A percentile compares a stretch with the other conserved stretches of the same genome.
Conservation (phyloP, 2,113 vertebrate species). For the Dromaius novaehollandiae region DNA sequence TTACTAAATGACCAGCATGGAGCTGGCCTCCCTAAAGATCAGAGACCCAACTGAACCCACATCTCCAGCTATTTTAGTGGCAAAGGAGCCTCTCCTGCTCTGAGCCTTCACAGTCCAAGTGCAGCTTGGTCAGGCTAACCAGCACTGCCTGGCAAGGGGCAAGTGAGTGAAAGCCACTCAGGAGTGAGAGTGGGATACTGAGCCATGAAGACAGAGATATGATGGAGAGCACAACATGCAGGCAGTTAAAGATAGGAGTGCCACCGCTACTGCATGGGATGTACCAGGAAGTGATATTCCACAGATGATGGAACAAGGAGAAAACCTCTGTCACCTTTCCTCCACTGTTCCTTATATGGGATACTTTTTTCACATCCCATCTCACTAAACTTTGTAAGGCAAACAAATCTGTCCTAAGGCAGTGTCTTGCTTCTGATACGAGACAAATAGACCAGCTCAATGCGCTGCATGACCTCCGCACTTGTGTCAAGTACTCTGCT, state of each 20-base stretch:
- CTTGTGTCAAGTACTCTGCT: neutral
- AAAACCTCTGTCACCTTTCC: neutral
- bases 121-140: neutral
- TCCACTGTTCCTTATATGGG: neutral
- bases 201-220: neutral
- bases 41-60: neutral
- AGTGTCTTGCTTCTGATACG: neutral
- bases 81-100: too few relatives aligned
- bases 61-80: neutral
- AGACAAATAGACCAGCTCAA: neutral
- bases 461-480: neutral
- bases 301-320: neutral
- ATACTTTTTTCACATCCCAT: neutral
- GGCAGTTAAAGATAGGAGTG: neutral
- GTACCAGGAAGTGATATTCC: neutral
- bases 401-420: neutral
- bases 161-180: neutral
- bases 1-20: neutral
- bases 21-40: neutral
- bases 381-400: neutral
- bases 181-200: neutral
- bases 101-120: too few relatives aligned
- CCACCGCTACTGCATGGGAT: neutral
- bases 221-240: accelerated
- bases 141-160: neutral